Percentiles rank a stretch among this genome's conserved stretches.
phyloP scores from a whole-genome alignment of 2,797 vertebrate genomes.

The Rhabdomys pumilio region DNA sequence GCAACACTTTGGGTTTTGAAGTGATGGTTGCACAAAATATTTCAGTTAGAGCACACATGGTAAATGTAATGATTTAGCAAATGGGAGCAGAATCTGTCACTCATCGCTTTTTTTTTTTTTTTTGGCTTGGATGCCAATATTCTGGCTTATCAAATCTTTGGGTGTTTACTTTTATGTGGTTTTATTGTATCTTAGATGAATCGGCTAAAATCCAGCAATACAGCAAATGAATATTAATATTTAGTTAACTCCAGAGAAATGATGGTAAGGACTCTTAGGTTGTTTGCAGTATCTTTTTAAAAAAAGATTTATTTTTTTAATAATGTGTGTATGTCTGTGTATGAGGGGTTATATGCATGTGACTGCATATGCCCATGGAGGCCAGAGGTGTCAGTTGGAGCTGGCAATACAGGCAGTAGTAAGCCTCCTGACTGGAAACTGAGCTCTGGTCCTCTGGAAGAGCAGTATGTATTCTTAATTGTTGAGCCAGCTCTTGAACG shows the following conservation, averaged over 20 bases:
- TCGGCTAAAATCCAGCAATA: background rate
- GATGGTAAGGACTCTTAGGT: conserved; percentile 36
- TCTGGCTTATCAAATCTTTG: background rate
- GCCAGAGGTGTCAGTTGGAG: background rate
- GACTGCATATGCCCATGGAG: background rate
- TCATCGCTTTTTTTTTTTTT: background rate
- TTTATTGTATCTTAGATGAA: conserved; percentile 51
- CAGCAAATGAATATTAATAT: conserved; percentile 38
- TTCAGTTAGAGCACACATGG: conserved; percentile 21
- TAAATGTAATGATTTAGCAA: conserved; percentile 29
- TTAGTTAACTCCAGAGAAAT: conserved; percentile 41
- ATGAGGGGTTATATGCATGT: background rate
- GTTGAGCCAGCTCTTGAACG: background rate
- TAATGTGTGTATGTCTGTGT: background rate
- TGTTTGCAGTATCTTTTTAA: conserved; percentile 10
- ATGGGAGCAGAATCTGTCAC: background rate
- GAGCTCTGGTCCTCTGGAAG: background rate
- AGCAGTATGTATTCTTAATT: background rate
- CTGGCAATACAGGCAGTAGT: background rate
- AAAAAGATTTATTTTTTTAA: background rate
- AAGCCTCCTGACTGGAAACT: background rate
- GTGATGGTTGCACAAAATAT: conserved; percentile 50
- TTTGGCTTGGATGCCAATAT: background rate
- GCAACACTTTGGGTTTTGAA: conserved; percentile 47
- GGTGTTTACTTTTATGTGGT: conserved; percentile 34